phyloP scores from a whole-genome alignment of 2,888 invertebrate genomes.

The Elegia similella region DNA sequence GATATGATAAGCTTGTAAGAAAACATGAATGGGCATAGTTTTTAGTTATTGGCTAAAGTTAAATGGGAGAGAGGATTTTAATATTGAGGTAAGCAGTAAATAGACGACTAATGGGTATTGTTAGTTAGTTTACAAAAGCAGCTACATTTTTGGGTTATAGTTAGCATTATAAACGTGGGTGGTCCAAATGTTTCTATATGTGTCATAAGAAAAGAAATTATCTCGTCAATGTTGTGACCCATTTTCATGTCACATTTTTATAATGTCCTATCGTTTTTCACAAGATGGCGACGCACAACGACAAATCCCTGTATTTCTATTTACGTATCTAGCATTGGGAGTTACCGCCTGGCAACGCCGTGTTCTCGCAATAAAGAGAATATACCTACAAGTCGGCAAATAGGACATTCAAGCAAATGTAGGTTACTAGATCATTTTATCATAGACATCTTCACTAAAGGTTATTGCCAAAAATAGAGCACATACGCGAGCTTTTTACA shows the following conservation, averaged over 20 bases:
- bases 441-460: slow-evolving; percentile 65
- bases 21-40: too few relatives aligned
- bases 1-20: too few relatives aligned
- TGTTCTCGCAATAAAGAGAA: slow-evolving; percentile 17
- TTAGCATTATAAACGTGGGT: background rate
- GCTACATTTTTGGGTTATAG: background rate
- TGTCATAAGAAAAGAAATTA: slow-evolving; percentile 16
- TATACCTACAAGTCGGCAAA: slow-evolving; percentile 29
- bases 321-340: slow-evolving; percentile 74
- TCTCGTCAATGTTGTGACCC: slow-evolving; percentile 41
- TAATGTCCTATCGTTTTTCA: slow-evolving; percentile 79
- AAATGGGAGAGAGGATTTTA: too few relatives aligned
- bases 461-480: slow-evolving; percentile 77
- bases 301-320: slow-evolving; percentile 81
- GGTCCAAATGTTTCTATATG: slow-evolving; percentile 23
- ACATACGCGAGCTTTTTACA: slow-evolving; percentile 80
- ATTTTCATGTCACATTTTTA: slow-evolving; percentile 66
- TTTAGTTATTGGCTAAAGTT: too few relatives aligned
- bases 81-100: too few relatives aligned
- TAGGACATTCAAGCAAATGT: slow-evolving; percentile 39
- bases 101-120: too few relatives aligned
- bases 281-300: slow-evolving; percentile 80
- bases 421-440: slow-evolving; percentile 65
- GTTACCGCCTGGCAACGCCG: slow-evolving; percentile 40
- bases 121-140: background rate